Percentiles rank a stretch among this genome's conserved stretches.
phyloP scores from a whole-genome alignment of 2,113 vertebrate species.

The Toxotes chatareus region DNA sequence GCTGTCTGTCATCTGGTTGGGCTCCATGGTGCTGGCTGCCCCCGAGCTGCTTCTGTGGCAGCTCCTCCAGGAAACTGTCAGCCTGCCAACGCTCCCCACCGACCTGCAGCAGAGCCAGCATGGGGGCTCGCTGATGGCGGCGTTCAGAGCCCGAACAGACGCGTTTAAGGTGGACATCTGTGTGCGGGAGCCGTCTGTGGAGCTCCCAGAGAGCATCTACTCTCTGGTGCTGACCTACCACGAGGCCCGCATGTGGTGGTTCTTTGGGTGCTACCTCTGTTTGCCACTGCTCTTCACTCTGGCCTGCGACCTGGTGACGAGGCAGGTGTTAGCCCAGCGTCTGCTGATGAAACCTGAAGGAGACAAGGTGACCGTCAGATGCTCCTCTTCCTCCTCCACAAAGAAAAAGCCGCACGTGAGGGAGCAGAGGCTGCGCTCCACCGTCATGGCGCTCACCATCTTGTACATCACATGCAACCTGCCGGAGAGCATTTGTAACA shows the following conservation, averaged over 20 bases:
- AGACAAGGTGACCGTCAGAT: slow-evolving; percentile 28
- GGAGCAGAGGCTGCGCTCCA: slow-evolving; percentile 86
- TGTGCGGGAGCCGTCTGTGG: slow-evolving; percentile 85
- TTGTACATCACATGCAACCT: slow-evolving; percentile 88
- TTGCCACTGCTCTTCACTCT: slow-evolving; percentile 93
- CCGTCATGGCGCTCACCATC: slow-evolving; percentile 86
- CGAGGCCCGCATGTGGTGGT: slow-evolving; percentile 95
- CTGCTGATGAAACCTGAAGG: slow-evolving; percentile 32
- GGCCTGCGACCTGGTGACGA: slow-evolving; percentile 92
- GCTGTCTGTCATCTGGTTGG: slow-evolving; percentile 94
- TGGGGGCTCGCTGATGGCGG: slow-evolving; percentile 11
- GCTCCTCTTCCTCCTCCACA: slow-evolving; percentile 62
- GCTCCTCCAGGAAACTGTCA: slow-evolving; percentile 82
- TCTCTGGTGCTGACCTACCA: slow-evolving; percentile 94
- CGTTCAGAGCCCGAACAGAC: background rate
- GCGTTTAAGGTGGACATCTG: slow-evolving; percentile 83
- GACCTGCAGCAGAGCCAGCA: slow-evolving; percentile 36
- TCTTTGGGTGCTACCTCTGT: slow-evolving; percentile 96
- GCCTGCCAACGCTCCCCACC: background rate
- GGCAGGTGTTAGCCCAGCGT: slow-evolving; percentile 79
- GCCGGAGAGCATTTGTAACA: slow-evolving; percentile 89
- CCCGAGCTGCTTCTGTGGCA: slow-evolving; percentile 95
- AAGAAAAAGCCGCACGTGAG: slow-evolving; percentile 80
- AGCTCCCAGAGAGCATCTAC: slow-evolving; percentile 89
- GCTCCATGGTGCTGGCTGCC: slow-evolving; percentile 90